Evolutionary conservation across 2,113 vertebrate genomes (phyloP).

Genomic region (Muscicapa adusta): DNA sequence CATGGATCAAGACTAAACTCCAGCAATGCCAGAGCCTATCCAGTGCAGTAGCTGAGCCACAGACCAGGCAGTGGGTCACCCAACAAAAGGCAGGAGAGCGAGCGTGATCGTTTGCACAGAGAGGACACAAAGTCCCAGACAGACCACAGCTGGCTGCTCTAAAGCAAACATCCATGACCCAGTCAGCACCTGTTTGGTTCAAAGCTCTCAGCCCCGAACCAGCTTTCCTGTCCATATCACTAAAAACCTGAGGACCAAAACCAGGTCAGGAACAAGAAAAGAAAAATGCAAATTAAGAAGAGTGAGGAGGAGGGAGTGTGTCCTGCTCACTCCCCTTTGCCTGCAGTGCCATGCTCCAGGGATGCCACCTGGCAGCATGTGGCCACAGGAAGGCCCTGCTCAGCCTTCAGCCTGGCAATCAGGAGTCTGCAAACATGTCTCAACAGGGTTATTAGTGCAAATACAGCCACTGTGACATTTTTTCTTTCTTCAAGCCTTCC

Average conservation of each 20-base stretch:
- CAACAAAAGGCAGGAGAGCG: not conserved
- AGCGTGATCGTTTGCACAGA: not conserved
- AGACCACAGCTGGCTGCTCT: not conserved
- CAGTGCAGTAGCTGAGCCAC: not conserved
- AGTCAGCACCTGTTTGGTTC: not conserved
- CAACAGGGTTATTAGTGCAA: not conserved
- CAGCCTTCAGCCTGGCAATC: not conserved
- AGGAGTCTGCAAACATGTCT: not conserved
- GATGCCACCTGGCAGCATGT: rapidly evolving
- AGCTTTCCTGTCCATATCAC: not conserved
- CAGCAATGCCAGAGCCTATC: not conserved
- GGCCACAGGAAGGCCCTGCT: not conserved
- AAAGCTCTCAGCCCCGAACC: not conserved
- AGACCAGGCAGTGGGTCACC: not conserved
- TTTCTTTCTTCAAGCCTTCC: not conserved
- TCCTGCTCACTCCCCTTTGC: not conserved
- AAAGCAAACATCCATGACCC: not conserved
- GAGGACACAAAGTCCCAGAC: not conserved
- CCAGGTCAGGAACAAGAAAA: not conserved
- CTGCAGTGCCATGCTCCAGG: not conserved
- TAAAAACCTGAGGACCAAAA: not conserved
- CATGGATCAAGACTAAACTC: not conserved
- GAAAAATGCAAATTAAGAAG: not conserved
- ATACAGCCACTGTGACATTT: not conserved
- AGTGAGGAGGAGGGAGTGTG: not conserved